Percentiles rank a stretch among this genome's conserved stretches.
Evolutionary conservation across 64 coral and sea anemone species (phyloP).

Genomic region (Montipora capricornis): DNA sequence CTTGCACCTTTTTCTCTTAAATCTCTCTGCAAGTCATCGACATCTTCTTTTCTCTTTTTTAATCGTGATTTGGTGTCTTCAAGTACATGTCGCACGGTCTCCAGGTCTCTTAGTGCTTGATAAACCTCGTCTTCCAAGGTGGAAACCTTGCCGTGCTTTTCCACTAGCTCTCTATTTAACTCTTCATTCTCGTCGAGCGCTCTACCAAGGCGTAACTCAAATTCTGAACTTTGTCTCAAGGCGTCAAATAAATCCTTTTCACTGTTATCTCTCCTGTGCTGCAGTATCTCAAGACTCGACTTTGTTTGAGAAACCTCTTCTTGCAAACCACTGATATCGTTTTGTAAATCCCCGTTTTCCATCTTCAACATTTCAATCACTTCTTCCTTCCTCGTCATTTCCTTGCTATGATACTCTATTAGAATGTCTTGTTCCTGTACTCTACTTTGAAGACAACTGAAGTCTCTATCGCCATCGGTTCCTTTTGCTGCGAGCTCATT

Average conservation of each 20-base stretch:
- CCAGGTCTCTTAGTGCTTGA: conserved; percentile 65
- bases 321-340: conserved; percentile 53
- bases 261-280: conserved; percentile 58
- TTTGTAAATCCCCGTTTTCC: conserved; percentile 63
- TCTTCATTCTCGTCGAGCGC: conserved; percentile 78
- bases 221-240: conserved; percentile 75
- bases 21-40: conserved; percentile 23
- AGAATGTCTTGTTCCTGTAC: conserved; percentile 65
- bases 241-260: conserved; percentile 86
- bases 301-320: conserved; percentile 39
- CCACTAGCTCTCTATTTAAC: conserved; percentile 70
- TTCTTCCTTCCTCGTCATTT: conserved; percentile 73
- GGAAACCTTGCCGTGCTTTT: conserved; percentile 54
- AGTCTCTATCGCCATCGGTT: conserved; percentile 18
- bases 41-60: conserved; percentile 53
- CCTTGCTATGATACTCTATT: conserved; percentile 60
- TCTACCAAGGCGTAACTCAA: conserved; percentile 72
- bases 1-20: conserved; percentile 48
- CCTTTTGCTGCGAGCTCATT: conserved; percentile 45
- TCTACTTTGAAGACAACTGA: conserved; percentile 58
- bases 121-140: conserved; percentile 63
- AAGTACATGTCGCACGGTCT: conserved; percentile 51
- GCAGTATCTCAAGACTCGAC: conserved; percentile 57
- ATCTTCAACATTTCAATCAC: conserved; percentile 59
- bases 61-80: conserved; percentile 62